Base-by-base conservation (phyloP, 2,113 vertebrate genomes). In the Tricholaema leucomelas region DNA sequence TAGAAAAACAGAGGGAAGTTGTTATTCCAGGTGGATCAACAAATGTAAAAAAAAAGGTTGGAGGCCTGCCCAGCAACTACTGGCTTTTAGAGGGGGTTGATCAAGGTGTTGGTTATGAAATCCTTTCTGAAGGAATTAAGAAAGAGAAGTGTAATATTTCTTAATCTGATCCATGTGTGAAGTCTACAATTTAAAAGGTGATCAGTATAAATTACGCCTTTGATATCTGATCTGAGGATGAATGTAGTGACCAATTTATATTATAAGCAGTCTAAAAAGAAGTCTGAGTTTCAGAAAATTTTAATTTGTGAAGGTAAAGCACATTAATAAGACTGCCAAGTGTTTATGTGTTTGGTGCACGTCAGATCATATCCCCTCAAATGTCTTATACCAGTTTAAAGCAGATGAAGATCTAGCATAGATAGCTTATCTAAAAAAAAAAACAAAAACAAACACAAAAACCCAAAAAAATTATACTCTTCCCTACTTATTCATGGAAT, bases 211-310 rank as follows among this genome's bases (percentile, higher is more conserved):
- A 93, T 23, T 8, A 75, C 1, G 16, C 6, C 24, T 94, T 86
- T 79, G 46, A 58, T 17, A 78, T 86, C 48, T 92, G 56, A 92
- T 85, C 46, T 33, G 23, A 55, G 85, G 48, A 81, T 67, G n/a
- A 78, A 74, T 88, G 33, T 17, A 80, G 52, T 86, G 59, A 87
- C 54, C 89, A 40, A 59, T 85, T 92, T 91, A 91, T 94, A 88
- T 91, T 80, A 81, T 81, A 94, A 87, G 69, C 61, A 92, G 70
- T 56, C 38, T 78, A 74, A 76, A 95, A 95, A 85, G 78, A 82
- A 92, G 48, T 70, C 65, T 91, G 36, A 15, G 63, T 85, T 91
- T 64, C 91, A 95, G 74, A 71, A 28, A 93, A 42, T 5, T 55
- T 25, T 48, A 65, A 50, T 9, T 19, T 66, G 66, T 59, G 55